Evolutionary conservation across 2,113 vertebrate genomes (phyloP).

Genomic region (Pollimyrus isidori): DNA sequence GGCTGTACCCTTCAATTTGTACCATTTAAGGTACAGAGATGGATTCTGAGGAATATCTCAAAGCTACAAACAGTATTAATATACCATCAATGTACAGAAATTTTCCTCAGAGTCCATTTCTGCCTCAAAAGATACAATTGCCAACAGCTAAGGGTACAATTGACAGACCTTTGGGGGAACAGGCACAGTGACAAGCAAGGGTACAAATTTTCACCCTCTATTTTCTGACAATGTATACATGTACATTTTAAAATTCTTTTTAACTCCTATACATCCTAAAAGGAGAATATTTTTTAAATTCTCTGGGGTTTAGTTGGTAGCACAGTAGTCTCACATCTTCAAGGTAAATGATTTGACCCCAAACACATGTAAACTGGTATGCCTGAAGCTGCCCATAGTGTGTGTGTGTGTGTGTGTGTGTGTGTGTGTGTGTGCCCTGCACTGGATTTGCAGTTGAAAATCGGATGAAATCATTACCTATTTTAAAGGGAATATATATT

Average conservation of each 20-base stretch:
- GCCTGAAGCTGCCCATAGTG: background rate
- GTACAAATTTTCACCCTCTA: too few relatives aligned
- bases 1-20: too few relatives aligned
- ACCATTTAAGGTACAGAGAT: too few relatives aligned
- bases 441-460: background rate
- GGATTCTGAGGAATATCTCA: too few relatives aligned
- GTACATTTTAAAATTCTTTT: background rate
- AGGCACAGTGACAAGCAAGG: too few relatives aligned
- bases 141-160: too few relatives aligned
- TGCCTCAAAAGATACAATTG: too few relatives aligned
- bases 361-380: background rate
- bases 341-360: background rate
- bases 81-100: too few relatives aligned
- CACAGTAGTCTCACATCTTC: background rate
- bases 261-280: background rate
- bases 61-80: too few relatives aligned
- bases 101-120: too few relatives aligned
- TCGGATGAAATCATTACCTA: background rate
- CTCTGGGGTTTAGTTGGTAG: background rate
- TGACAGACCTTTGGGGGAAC: too few relatives aligned
- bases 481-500: background rate
- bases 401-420: background rate
- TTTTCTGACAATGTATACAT: background rate
- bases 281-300: background rate
- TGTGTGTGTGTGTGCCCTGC: background rate